phyloP scores from a whole-genome alignment of 2,888 invertebrate species.

The Pollenia labialis region DNA sequence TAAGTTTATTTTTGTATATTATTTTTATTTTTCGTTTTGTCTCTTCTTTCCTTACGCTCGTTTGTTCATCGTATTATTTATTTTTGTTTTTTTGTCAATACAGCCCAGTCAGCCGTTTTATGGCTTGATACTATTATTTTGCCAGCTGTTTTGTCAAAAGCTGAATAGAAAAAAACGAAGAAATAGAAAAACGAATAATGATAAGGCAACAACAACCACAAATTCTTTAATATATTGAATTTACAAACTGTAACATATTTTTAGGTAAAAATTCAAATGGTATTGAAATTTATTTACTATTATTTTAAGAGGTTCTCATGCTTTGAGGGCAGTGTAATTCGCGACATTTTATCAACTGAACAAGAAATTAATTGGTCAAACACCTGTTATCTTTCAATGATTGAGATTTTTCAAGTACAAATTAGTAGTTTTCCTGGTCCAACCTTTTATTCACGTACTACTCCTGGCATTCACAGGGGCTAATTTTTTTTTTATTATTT shows the following conservation, averaged over 20 bases:
- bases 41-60: constrained; percentile 36
- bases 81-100: constrained; percentile 51
- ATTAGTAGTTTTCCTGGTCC: too few relatives aligned
- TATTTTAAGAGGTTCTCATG: too few relatives aligned
- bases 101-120: constrained; percentile 66
- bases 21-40: constrained; percentile 30
- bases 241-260: constrained; percentile 33
- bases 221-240: constrained; percentile 50
- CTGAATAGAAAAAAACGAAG: constrained; percentile 22
- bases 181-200: constrained; percentile 29
- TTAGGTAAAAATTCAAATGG: constrained; percentile 58
- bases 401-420: too few relatives aligned
- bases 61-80: constrained; percentile 16
- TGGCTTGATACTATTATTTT: constrained; percentile 66
- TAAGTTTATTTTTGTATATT: not conserved
- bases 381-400: too few relatives aligned
- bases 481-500: too few relatives aligned
- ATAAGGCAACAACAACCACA: constrained; percentile 17
- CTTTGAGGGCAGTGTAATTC: too few relatives aligned
- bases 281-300: not conserved
- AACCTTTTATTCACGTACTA: too few relatives aligned
- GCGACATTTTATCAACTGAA: too few relatives aligned
- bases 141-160: constrained; percentile 70
- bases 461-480: too few relatives aligned
- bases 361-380: too few relatives aligned